Evolutionary conservation across 2,888 invertebrate genomes (phyloP), one percentile per base, ranked within the genome.

Genomic region (Apodemia mormo): DNA sequence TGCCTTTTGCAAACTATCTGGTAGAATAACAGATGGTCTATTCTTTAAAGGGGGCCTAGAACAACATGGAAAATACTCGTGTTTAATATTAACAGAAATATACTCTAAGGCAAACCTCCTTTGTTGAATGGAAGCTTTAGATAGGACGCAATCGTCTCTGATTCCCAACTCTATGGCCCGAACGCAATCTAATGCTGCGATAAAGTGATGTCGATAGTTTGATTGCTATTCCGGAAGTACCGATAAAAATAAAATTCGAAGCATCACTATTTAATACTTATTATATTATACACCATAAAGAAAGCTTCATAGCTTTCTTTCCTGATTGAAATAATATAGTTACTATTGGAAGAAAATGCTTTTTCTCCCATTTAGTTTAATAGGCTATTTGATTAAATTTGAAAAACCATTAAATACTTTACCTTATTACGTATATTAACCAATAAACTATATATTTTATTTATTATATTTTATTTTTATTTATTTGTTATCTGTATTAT

Each of bases 141-240:
- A 61, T 61, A 61, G 30, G 61, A 12, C 61, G 61, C 61, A 61
- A 61, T 61, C 61, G 61, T 61, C 61, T 33, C 61, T 61, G 61
- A 61, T 61, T 61, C 61, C 33, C 61, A 61, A 12, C 61, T 61
- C 61, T 30, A 61, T 61, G 61, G 61, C 33, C 61, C 61, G 61
- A 61, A 61, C 30, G 61, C 33, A 61, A 61, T 61, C 61, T 61
- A 61, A 61, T 61, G 61, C 61, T 61, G 61, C 61, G 61, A 61
- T 61, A 61, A 61, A 61, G 30, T 58, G 58, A 58, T 58, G 30
- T 58, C 58, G 58, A 58, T 58, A 58, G 58, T 58, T 58, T 58
- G 29, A 58, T 58, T 58, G 58, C 58, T 58, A 30, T 58, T 58
- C 29, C 58, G 58, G 58, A 58, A 58, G 61, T 61, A 30, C 30